phyloP scores from a whole-genome alignment of 1,140 invertebrate species.

The Hylyphantes graminicola region DNA sequence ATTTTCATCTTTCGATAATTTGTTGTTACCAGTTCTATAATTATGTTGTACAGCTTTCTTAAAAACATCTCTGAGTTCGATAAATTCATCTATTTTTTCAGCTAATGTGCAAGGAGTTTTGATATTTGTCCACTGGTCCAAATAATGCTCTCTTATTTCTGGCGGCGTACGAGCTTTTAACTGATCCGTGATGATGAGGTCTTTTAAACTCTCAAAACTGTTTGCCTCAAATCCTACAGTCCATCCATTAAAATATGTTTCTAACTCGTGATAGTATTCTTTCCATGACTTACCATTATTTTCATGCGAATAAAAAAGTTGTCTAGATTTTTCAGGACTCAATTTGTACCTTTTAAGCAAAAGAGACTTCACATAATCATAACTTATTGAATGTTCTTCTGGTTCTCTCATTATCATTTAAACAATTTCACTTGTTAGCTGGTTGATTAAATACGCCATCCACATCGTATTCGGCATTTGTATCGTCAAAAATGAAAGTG shows the following conservation, averaged over 20 bases:
- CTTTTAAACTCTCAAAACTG: background rate
- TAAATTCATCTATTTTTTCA: no score
- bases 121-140: no score
- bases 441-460: background rate
- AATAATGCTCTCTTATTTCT: background rate
- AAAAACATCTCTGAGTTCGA: no score
- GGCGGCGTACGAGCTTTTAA: background rate
- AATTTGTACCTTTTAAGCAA: background rate
- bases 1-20: no score
- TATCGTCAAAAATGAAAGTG: no score
- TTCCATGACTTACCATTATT: background rate
- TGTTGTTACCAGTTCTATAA: no score
- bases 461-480: background rate
- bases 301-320: background rate
- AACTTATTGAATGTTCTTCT: background rate
- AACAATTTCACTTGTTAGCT: background rate
- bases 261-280: background rate
- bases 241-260: background rate
- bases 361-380: no score
- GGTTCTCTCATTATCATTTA: slow-evolving; percentile 1
- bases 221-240: background rate
- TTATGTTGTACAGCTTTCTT: no score
- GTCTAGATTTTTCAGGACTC: slow-evolving; percentile 11
- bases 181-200: slow-evolving; percentile 3
- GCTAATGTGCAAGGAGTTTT: no score